A percentile compares a stretch with the other conserved stretches of the same genome.
Evolutionary conservation across 2,888 invertebrate genomes (phyloP).

Genomic region (Nymphalis c-album): DNA sequence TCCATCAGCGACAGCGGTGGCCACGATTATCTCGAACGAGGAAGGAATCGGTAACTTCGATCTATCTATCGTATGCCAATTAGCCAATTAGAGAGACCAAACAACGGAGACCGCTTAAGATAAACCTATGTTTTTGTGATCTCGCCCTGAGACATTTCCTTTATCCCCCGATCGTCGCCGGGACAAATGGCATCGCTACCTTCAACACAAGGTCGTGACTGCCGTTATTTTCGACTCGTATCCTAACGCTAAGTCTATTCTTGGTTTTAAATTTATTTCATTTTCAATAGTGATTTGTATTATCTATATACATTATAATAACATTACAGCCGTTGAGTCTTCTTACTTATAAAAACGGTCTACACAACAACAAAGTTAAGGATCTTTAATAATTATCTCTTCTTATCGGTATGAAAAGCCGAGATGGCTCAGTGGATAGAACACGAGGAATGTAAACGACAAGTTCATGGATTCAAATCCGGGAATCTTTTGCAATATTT

Average conservation of each 20-base stretch:
- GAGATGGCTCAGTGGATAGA: no score
- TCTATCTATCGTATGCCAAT: conserved; percentile 78
- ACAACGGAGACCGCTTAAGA: conserved; percentile 60
- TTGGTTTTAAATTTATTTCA: background rate
- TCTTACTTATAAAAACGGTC: no score
- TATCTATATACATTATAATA: background rate
- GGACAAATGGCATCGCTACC: conserved; percentile 44
- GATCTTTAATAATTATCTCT: no score
- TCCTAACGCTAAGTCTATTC: conserved; percentile 11
- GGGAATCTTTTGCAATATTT: no score
- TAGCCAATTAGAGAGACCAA: conserved; percentile 78
- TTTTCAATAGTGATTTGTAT: background rate
- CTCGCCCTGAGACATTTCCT: conserved; percentile 43
- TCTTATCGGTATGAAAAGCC: no score
- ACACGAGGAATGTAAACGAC: no score
- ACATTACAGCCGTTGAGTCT: no score
- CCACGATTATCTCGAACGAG: conserved; percentile 68
- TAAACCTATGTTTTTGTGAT: conserved; percentile 61
- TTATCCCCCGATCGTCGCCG: conserved; percentile 41
- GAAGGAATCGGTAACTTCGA: conserved; percentile 73
- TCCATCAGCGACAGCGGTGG: conserved; percentile 68
- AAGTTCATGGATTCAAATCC: no score
- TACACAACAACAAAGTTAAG: no score
- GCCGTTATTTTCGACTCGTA: conserved; percentile 34
- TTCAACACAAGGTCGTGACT: conserved; percentile 35